Conservation (phyloP, 2,113 vertebrate species). For the Datnioides undecimradiatus region DNA sequence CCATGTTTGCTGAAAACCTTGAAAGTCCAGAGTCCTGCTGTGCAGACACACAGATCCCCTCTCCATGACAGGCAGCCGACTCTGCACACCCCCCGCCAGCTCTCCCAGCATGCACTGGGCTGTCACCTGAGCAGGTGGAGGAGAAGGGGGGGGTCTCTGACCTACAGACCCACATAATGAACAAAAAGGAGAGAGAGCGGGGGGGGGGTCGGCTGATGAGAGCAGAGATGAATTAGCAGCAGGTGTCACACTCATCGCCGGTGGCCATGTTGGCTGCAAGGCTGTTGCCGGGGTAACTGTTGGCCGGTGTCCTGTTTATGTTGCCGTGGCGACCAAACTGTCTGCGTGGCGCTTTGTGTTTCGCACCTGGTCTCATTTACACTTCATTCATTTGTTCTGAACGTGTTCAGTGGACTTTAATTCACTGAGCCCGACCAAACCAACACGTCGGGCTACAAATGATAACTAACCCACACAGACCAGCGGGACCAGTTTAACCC, state of each 20-base stretch:
- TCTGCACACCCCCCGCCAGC: not conserved
- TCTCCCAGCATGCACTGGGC: conserved; percentile 29
- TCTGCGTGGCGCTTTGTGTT: not conserved
- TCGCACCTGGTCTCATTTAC: not conserved
- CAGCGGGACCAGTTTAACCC: no score
- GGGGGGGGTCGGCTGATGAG: not conserved
- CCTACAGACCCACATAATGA: conserved; percentile 43
- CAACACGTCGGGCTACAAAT: no score
- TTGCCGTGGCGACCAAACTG: not conserved
- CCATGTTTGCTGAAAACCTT: not conserved
- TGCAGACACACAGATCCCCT: not conserved
- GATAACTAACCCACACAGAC: no score
- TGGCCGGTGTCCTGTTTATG: not conserved
- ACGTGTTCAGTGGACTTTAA: no score
- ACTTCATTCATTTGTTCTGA: not conserved
- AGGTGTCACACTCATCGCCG: not conserved
- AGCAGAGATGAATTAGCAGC: not conserved
- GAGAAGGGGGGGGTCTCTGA: not conserved
- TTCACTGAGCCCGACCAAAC: no score
- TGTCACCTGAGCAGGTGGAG: conserved; percentile 53
- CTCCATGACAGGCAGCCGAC: not conserved
- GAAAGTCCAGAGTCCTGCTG: not conserved
- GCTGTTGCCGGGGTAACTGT: not conserved
- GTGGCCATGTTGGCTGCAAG: not conserved
- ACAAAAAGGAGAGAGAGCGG: not conserved